Conservation (phyloP, 2,797 vertebrate species). For the Tauraco hartlaubi region DNA sequence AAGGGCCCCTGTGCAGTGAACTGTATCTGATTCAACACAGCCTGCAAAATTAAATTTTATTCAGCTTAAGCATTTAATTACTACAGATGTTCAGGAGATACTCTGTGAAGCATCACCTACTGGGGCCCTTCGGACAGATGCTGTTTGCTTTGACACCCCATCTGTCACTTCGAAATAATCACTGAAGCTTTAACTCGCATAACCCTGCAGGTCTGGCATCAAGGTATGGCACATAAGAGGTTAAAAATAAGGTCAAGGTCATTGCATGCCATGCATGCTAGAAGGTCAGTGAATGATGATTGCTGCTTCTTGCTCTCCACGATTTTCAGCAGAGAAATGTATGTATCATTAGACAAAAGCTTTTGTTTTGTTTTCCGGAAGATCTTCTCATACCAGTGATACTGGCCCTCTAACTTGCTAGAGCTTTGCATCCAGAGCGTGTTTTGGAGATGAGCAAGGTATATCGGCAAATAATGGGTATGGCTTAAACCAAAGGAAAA, state of each 20-base stretch:
- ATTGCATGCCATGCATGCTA: neutral
- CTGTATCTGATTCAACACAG: conserved; percentile 39
- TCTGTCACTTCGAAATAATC: conserved; percentile 53
- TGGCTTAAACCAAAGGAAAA: neutral
- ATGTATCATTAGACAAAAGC: neutral
- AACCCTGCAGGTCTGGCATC: conserved; percentile 26
- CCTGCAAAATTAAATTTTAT: conserved; percentile 53
- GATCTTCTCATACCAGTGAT: neutral
- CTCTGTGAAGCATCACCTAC: conserved; percentile 54
- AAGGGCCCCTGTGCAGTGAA: conserved; percentile 22
- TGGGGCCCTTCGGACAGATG: conserved; percentile 66
- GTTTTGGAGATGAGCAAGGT: neutral
- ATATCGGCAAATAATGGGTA: neutral
- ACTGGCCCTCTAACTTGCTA: neutral
- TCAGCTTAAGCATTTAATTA: conserved; percentile 58
- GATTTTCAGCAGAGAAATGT: neutral
- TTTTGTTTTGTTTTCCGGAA: neutral
- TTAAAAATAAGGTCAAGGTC: conserved; percentile 58
- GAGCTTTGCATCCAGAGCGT: fast-evolving
- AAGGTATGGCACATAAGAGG: conserved; percentile 25
- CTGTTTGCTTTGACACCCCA: conserved; percentile 61
- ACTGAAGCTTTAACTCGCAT: conserved; percentile 35
- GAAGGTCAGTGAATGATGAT: neutral
- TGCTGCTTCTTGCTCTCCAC: neutral
- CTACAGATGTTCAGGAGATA: conserved; percentile 66